Evolutionary conservation across 2,797 vertebrate genomes (phyloP).

Genomic region (Chloroceryle amazona): DNA sequence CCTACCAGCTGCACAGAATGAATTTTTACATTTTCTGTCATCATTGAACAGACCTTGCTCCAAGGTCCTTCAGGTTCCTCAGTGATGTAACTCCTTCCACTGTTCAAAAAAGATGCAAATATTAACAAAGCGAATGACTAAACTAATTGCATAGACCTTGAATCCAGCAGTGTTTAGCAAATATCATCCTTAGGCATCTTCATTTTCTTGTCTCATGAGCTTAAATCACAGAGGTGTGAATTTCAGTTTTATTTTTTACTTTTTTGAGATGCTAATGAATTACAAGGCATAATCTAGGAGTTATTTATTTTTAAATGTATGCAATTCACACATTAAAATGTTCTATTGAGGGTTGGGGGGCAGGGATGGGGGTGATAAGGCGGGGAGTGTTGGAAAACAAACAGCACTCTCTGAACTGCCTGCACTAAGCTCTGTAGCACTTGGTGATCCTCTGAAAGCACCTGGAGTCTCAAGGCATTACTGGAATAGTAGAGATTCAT

Average conservation of each 20-base stretch:
- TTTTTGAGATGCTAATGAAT: neutral
- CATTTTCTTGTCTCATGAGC: neutral
- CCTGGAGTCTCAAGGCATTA: neutral
- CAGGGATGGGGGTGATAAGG: no score
- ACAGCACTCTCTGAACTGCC: neutral
- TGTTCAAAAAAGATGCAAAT: neutral
- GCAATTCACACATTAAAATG: neutral
- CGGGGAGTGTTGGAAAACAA: no score
- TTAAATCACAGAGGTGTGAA: neutral
- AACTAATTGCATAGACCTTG: neutral
- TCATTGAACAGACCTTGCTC: neutral
- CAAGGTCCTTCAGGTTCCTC: neutral
- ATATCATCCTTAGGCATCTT: neutral
- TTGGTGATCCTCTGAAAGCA: neutral
- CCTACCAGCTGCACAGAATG: neutral
- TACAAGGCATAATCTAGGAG: neutral
- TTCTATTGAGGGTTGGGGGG: neutral
- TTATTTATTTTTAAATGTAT: neutral
- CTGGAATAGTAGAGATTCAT: neutral
- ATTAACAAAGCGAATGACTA: neutral
- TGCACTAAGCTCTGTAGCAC: neutral
- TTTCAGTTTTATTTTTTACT: neutral
- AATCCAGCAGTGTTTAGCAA: neutral
- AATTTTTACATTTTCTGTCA: neutral
- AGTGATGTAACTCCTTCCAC: rapidly evolving